These are phyloP conservation scores for Candoia aspera DNA, from an alignment of 2,113 vertebrate species.

Conservation along the genomic window DNA sequence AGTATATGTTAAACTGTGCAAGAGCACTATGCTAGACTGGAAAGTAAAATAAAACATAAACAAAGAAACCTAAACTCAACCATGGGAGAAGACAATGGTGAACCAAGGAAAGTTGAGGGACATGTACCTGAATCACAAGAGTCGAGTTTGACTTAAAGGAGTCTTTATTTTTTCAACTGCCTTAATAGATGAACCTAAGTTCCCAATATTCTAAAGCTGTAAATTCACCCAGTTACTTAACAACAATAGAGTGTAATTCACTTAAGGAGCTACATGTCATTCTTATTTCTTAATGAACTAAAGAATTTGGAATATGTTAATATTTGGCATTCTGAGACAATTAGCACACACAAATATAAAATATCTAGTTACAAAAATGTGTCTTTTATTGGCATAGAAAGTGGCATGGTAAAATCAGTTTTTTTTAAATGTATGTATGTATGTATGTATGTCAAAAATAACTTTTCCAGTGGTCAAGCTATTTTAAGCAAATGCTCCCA, in stretches of 20 bases:
- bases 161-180: background rate
- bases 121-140: background rate
- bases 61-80: background rate
- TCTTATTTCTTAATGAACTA: background rate
- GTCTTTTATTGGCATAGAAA: background rate
- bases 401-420: background rate
- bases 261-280: background rate
- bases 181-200: background rate
- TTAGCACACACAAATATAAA: background rate
- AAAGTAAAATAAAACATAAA: background rate
- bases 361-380: background rate
- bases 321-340: background rate
- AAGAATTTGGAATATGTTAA: slow-evolving; percentile 5
- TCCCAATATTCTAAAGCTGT: background rate
- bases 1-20: background rate
- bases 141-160: background rate
- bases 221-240: background rate
- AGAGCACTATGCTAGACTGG: background rate
- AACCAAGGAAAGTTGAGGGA: background rate
- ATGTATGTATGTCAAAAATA: too few species aligned
- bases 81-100: background rate
- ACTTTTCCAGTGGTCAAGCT: background rate
- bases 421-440: background rate
- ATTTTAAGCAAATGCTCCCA: background rate
- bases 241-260: background rate